Evolutionary conservation across 1,140 invertebrate genomes (phyloP), one percentile per base, ranked within the genome.

Genomic region (Mylabris phalerata): DNA sequence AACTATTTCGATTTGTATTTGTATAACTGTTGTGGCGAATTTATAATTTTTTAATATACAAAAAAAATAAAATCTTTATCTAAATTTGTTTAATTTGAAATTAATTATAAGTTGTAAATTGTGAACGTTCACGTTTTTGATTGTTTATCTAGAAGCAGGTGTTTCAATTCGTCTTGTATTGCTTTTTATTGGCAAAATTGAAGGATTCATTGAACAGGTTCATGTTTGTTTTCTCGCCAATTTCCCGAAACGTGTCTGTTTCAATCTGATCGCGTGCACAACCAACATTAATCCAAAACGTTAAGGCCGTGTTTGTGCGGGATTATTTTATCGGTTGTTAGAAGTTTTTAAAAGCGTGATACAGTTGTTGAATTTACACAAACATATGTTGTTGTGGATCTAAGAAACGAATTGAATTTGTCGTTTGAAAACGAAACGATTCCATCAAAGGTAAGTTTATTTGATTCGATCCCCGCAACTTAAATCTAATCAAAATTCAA

Each of bases 261-360:
- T 47, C 24, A 46, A 56, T 42, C 45, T 10, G 46, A 45, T 56
- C 54, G 54, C 54, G 45, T 56, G 54, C 45, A 24, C 13, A 11
- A 42, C 38, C 9, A 38, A 40, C 54, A 48, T 56, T 48, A 48
- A 55, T 55, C 52, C 43, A 10, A 43, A 25, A 38, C 32, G 52
- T 7, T 32, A 32, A 32, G 7, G 3, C 32, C 32, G 32, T 32
- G 32, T 32, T 32, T 32, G 32, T 32, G 43, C 38, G 19, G 9
- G 38, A 38, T 38, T 50, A 9, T 26, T 55, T 55, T 55, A 55
- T 46, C 40, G 39, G 19, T 40, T 46, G 25, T 55, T 40, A 46
- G 41, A 39, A 27, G 19, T 55, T 44, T 26, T 45, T 39, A 47
- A 47, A 40, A 38, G 25, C 40, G 52, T 38, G 10, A 55, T 39